phyloP scores from a whole-genome alignment of 2,113 vertebrate species.

The Okapia johnstoni region DNA sequence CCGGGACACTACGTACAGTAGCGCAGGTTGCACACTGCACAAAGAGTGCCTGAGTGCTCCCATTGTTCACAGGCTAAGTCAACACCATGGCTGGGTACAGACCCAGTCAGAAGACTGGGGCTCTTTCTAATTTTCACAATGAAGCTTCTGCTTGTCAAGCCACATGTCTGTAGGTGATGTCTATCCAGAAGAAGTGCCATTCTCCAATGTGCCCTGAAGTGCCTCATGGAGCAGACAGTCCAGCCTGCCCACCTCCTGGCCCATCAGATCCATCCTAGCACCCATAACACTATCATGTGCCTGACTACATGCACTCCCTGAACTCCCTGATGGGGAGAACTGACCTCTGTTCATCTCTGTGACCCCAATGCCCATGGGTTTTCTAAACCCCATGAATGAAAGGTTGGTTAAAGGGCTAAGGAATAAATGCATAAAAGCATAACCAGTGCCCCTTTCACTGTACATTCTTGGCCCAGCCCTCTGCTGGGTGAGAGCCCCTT shows the following conservation, averaged over 20 bases:
- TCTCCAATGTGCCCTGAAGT: neutral
- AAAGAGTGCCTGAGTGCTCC: neutral
- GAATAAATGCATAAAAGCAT: neutral
- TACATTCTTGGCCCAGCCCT: neutral
- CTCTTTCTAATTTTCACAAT: neutral
- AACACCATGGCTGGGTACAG: neutral
- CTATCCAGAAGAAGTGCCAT: neutral
- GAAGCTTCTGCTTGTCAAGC: neutral
- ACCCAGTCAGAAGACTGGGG: neutral
- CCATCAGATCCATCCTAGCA: neutral
- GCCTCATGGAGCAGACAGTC: neutral
- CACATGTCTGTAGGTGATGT: neutral
- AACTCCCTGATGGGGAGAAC: neutral
- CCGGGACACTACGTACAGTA: rapidly evolving
- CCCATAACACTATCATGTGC: neutral
- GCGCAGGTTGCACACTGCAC: neutral
- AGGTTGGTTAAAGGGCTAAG: neutral
- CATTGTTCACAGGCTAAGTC: neutral
- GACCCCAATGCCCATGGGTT: neutral
- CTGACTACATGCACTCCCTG: neutral
- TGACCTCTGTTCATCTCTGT: neutral
- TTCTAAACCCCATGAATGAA: neutral
- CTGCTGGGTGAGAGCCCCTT: neutral
- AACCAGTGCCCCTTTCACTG: neutral
- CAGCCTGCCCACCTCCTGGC: neutral